Base-by-base conservation (phyloP, 2,888 invertebrate genomes). In the Apodemia mormo region DNA sequence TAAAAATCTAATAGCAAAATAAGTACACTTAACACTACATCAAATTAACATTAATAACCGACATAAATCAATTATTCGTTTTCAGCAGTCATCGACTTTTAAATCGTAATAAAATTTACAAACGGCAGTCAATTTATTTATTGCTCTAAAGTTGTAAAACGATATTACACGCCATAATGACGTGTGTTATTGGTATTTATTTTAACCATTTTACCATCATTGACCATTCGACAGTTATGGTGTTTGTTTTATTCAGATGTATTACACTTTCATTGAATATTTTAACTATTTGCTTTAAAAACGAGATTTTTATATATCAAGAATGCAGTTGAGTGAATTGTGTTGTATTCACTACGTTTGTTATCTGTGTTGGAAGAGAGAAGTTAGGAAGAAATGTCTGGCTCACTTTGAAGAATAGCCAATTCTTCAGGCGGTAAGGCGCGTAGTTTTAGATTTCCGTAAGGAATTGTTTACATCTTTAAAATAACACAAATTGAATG, bases 61-160 rank as follows among this genome's bases (percentile, higher is more conserved):
- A 74, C 81, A 83, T 93, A 91, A 92, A 93, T 92, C 90, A 92
- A 91, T 91, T 90, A 92, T 91, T 86, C 87, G 85, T 88, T 87
- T 87, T 82, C 86, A 89, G 85, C 88, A 90, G 84, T 90, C 90
- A 87, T 90, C 88, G 90, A 92, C 88, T 92, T 89, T 92, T 90
- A 92, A 93, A 92, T 92, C 87, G 90, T 89, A 92, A 92, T 93
- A 92, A 92, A 92, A 89, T 91, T 84, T 88, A 91, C 89, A 87
- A 91, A 86, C 91, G 86, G 90, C 91, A 91, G 90, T 91, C 89
- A 89, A 90, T 91, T 86, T 90, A 91, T 92, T 93, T 92, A 92
- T 90, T 90, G 87, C 92, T 85, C 86, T 87, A 84, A 89, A 92
- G 93, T 90, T 91, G 92, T 93, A 90, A 92, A 93, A 87, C 89